Base-by-base conservation (phyloP, 1,140 invertebrate species). In the Palaemon carinicauda region DNA sequence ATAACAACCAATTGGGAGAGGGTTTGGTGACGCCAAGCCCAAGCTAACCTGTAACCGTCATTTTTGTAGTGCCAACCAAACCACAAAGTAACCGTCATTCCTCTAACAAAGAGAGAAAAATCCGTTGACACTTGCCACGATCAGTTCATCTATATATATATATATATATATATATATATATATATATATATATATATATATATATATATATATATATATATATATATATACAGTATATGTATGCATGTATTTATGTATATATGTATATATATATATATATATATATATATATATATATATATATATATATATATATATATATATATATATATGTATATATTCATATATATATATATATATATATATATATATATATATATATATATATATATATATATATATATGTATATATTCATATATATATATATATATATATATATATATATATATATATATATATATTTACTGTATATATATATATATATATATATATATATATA, bases 81-180 rank as follows among this genome's bases (percentile, higher is more conserved):
- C n/a, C n/a, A n/a, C n/a, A n/a, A n/a, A n/a, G n/a, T n/a, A n/a
- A n/a, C n/a, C n/a, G n/a, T n/a, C n/a, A n/a, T n/a, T n/a, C n/a
- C n/a, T n/a, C n/a, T n/a, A n/a, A n/a, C n/a, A n/a, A n/a, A n/a
- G n/a, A n/a, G n/a, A n/a, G n/a, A n/a, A n/a, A n/a, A n/a, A n/a
- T n/a, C n/a, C n/a, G n/a, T n/a, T n/a, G n/a, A n/a, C n/a, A n/a
- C n/a, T n/a, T n/a, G n/a, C n/a, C n/a, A n/a, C n/a, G n/a, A n/a
- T n/a, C n/a, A n/a, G n/a, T n/a, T n/a, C n/a, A n/a, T 65, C n/a
- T 65, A 65, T 65, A 65, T 65, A 65, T 65, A 65, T 65, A 65
- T 65, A 65, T 65, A 65, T 65, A 65, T 65, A 65, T 65, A 65
- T 65, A 65, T 65, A 65, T 65, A 65, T 65, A 65, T 65, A 65